Base-by-base conservation (phyloP, 2,888 invertebrate genomes). In the Athetis lepigone region DNA sequence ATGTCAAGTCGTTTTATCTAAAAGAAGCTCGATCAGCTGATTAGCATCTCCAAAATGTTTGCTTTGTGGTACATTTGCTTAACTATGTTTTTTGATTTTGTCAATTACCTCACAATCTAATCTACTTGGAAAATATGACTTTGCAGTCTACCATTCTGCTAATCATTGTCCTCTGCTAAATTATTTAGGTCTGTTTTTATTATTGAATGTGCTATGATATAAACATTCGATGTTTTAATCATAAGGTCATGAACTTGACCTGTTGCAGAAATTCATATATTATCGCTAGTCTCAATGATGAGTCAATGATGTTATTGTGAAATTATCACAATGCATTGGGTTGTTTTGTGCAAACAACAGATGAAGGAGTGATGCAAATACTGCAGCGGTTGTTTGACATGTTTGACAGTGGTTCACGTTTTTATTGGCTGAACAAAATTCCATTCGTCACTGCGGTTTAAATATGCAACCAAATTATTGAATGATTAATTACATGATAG, bases 241-340 rank as follows among this genome's bases (percentile, higher is more conserved):
- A 23, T 16, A 7, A 13, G 67, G 43, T 56, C 23, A 37, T 2
- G 19, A 29, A 67, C 63, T 63, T 63, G 63, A 63, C 23, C 43
- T 43, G 23, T n/a, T 9, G 2, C 7, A 55, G 13, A 16, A 27
- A 23, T 27, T 36, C 16, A 7, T 65, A 29, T 49, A 0, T 23
- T 37, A 2, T 11, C 21, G 54, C 4, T 51, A 16, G 42, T 33
- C 16, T n/a, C 23, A 36, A 51, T 55, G 55, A 29, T 27, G 13
- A 43, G 19, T 66, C 42, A 65, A 37, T 55, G 11, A 37, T 9
- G 13, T 45, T 45, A 25, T 67, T 63, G 67, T 25, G 1, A 8
- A 16, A 18, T 33, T 33, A 13, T 33, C 13, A 19, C 16, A 16
- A 29, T 33, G 6, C 2, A 2, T 36, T 42, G 13, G n/a, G 11